Conservation (phyloP, 2,113 vertebrate genomes). For the Elachura formosa region DNA sequence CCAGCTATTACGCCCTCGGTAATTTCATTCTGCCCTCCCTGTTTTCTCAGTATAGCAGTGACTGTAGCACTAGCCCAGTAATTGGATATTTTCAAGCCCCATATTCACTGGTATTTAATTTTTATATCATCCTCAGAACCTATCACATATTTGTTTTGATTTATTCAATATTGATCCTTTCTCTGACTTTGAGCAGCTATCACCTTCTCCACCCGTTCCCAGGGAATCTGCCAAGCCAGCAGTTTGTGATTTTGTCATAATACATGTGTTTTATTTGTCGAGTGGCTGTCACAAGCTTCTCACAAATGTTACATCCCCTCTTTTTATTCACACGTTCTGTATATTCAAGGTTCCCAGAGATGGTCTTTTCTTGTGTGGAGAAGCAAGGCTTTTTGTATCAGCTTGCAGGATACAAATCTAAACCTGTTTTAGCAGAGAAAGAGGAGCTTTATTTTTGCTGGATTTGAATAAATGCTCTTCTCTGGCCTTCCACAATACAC, state of each 20-base stretch:
- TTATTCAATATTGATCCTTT: slow-evolving; percentile 73
- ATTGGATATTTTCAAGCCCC: slow-evolving; percentile 52
- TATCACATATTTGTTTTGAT: slow-evolving; percentile 80
- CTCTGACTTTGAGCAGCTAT: slow-evolving; percentile 72
- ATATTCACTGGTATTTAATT: slow-evolving; percentile 66
- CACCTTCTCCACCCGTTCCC: slow-evolving; percentile 67
- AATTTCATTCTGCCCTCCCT: slow-evolving; percentile 25
- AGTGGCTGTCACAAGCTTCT: slow-evolving; percentile 56
- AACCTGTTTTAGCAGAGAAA: background rate
- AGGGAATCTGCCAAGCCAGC: slow-evolving; percentile 71
- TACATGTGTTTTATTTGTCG: slow-evolving; percentile 62
- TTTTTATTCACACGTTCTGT: slow-evolving; percentile 19
- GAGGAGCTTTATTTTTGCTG: background rate
- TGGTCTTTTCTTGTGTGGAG: background rate
- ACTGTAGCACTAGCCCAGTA: slow-evolving; percentile 25
- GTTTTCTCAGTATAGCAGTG: background rate
- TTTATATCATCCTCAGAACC: slow-evolving; percentile 68
- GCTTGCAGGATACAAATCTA: background rate
- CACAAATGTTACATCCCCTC: slow-evolving; percentile 54
- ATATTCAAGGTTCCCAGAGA: slow-evolving; percentile 3
- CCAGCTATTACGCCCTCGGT: slow-evolving; percentile 16
- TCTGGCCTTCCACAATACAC: background rate
- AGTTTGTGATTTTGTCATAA: slow-evolving; percentile 70
- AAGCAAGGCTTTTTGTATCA: background rate
- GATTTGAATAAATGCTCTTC: slow-evolving; percentile 4